These are phyloP conservation scores for Macquaria australasica DNA, from an alignment of 2,113 vertebrate species.

Conservation along the genomic window DNA sequence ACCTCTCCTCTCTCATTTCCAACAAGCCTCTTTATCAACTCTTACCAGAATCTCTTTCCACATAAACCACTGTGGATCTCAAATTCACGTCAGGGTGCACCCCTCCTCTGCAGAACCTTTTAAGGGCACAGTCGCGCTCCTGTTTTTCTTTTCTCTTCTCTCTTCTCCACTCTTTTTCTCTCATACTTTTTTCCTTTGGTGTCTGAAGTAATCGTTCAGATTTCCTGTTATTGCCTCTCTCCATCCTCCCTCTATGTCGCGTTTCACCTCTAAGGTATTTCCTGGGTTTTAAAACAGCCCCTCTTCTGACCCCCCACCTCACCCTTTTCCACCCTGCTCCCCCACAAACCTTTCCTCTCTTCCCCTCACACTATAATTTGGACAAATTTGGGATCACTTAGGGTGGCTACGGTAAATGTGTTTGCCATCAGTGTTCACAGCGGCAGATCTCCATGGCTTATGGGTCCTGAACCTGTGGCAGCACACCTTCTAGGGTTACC, in stretches of 20 bases:
- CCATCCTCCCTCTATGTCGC: constrained; percentile 67
- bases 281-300: constrained; percentile 75
- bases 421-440: constrained; percentile 70
- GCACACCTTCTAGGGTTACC: constrained; percentile 71
- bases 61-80: constrained; percentile 59
- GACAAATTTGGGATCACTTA: constrained; percentile 76
- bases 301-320: constrained; percentile 43
- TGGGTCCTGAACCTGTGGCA: constrained; percentile 66
- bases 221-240: constrained; percentile 81
- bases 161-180: constrained; percentile 34
- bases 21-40: constrained; percentile 65
- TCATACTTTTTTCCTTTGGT: constrained; percentile 43
- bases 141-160: constrained; percentile 66
- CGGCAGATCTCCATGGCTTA: constrained; percentile 49
- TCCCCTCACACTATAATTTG: constrained; percentile 72
- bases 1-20: constrained; percentile 56
- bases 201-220: constrained; percentile 77
- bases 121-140: constrained; percentile 74
- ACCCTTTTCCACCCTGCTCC: constrained; percentile 36
- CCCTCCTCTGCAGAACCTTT: constrained; percentile 76
- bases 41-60: constrained; percentile 72
- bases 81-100: constrained; percentile 39
- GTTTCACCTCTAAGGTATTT: constrained; percentile 85
- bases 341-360: constrained; percentile 43
- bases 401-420: constrained; percentile 70